Evolutionary conservation across 2,797 vertebrate genomes (phyloP).

Genomic region (Chrosomus eos): DNA sequence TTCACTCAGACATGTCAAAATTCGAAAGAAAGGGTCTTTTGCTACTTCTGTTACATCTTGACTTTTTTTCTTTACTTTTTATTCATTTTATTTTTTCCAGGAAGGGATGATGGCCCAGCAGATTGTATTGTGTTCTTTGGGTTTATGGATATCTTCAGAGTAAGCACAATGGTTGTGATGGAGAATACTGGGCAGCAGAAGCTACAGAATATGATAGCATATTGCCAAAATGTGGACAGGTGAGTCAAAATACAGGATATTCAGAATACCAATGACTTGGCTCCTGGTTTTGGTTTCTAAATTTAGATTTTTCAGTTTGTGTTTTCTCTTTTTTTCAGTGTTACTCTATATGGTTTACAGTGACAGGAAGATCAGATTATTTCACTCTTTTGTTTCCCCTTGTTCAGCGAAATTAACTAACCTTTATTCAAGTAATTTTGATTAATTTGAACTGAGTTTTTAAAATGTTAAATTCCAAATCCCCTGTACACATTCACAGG

Average conservation of each 20-base stretch:
- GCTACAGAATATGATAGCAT: slow-evolving; percentile 92
- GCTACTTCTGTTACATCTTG: background rate
- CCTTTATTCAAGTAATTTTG: too few species aligned
- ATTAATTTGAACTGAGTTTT: background rate
- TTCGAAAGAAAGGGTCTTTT: background rate
- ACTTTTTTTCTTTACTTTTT: background rate
- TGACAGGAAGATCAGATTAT: background rate
- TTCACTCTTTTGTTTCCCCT: background rate
- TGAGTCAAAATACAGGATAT: background rate
- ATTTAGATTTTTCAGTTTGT: background rate
- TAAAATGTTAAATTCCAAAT: background rate
- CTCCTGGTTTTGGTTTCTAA: background rate
- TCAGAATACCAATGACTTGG: background rate
- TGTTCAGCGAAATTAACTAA: background rate
- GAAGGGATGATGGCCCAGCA: slow-evolving; percentile 88
- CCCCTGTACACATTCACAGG: background rate
- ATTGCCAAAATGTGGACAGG: slow-evolving; percentile 88
- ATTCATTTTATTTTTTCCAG: slow-evolving; percentile 66
- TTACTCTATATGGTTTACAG: background rate
- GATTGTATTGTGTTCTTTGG: slow-evolving; percentile 94
- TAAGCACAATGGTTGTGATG: slow-evolving; percentile 98
- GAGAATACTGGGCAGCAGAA: slow-evolving; percentile 96
- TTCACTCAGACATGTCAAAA: background rate
- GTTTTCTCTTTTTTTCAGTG: background rate
- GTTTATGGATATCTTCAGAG: slow-evolving; percentile 92